Base-by-base conservation (phyloP, 2,113 vertebrate species). In the Promerops cafer region DNA sequence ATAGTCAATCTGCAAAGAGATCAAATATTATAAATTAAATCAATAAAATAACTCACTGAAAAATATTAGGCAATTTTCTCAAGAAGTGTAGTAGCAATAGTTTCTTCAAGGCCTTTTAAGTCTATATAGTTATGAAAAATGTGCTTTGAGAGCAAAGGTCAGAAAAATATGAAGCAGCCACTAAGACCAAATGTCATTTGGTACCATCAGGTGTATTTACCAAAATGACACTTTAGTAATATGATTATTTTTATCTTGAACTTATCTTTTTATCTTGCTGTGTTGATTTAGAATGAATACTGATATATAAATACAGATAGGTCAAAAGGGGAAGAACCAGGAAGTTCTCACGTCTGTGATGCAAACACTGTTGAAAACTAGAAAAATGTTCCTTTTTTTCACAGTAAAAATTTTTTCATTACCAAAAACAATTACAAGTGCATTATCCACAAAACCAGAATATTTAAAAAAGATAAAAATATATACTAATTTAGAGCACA, bases 1-100 rank as follows among this genome's bases (percentile, higher is more conserved):
- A 77, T 98, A 98, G 96, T 99, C 99, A 9, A 99, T 99, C 99
- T 99, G 93, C 68, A 77, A 94, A 87, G 23, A 28, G 40, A 75
- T 13, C 31, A 37, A 39, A 52, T 27, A 37, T 2, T 7, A 66
- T 20, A 68, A 75, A 45, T 65, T 57, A 84, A 69, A 74, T 35
- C 52, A 23, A 22, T 27, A 15, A 19, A 52, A 22, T 47, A 80
- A 8, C 42, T 52, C 0, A 0, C 22, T 37, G 47, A 50, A 92
- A 87, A 87, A 53, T 28, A 64, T 11, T 20, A 45, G 50, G 11
- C 20, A 37, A 31, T 44, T 83, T 72, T 77, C 59, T 80, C 23
- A 27, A 52, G 33, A 74, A 44, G 24, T 4, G 10, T 9, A 37
- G n/a, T 11, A 40, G 33, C 40, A 66, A 30, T 59, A n/a, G 23